Percentiles rank a stretch among this genome's conserved stretches.
phyloP scores from a whole-genome alignment of 2,797 vertebrate genomes.

The Acipenser transmontanus region DNA sequence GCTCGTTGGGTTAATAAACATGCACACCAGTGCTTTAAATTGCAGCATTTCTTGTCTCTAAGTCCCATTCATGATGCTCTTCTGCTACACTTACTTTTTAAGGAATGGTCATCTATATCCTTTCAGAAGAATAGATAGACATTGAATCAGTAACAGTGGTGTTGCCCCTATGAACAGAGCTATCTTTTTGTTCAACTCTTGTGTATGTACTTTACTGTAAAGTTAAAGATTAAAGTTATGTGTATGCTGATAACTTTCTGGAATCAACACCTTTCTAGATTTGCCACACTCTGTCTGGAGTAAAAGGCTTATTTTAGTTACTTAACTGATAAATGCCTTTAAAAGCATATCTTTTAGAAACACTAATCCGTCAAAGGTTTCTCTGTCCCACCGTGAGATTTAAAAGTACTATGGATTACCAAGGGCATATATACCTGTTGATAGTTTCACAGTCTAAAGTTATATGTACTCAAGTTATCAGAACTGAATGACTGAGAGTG shows the following conservation, averaged over 20 bases:
- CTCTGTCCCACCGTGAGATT: neutral
- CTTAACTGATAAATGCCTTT: slow-evolving; percentile 4
- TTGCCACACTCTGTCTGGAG: neutral
- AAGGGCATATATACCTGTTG: slow-evolving; percentile 3
- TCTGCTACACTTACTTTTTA: too few species aligned
- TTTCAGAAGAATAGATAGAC: too few species aligned
- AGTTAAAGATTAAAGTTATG: too few species aligned
- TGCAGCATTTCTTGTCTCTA: too few species aligned
- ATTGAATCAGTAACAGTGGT: too few species aligned
- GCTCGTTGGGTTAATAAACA: too few species aligned
- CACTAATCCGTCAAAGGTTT: neutral
- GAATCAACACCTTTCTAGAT: neutral
- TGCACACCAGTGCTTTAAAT: too few species aligned
- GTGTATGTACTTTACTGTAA: too few species aligned
- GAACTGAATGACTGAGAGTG: neutral
- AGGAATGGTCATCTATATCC: too few species aligned
- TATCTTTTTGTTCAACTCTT: too few species aligned
- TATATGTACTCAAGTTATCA: neutral
- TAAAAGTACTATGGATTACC: neutral
- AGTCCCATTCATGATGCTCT: too few species aligned
- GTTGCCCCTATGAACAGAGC: too few species aligned
- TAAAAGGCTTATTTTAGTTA: slow-evolving; percentile 4
- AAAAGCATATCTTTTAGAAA: neutral
- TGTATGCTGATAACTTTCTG: neutral
- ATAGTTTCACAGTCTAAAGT: neutral